Evolutionary conservation across 2,113 vertebrate genomes (phyloP).

Genomic region (Charina bottae): DNA sequence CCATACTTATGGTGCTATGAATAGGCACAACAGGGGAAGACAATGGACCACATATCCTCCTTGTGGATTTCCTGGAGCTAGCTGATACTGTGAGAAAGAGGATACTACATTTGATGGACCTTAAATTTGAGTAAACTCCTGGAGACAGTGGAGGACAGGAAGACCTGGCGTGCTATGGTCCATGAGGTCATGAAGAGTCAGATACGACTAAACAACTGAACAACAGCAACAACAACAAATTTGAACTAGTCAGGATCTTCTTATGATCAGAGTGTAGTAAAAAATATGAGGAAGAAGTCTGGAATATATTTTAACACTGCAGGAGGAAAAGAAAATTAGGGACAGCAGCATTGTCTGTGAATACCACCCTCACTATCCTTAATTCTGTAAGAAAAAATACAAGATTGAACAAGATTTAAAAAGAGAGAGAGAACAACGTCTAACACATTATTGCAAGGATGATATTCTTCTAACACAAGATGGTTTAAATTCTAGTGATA

Average conservation of each 20-base stretch:
- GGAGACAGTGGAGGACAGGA: no score
- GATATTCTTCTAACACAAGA: constrained; percentile 52
- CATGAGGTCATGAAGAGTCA: no score
- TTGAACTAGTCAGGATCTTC: not conserved
- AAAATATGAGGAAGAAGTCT: not conserved
- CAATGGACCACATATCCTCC: not conserved
- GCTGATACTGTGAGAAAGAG: not conserved
- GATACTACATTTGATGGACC: not conserved
- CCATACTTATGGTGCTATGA: no score
- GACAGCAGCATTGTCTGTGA: not conserved
- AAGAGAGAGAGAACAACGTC: constrained; percentile 5
- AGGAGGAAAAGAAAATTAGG: not conserved
- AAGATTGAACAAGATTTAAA: constrained; percentile 17
- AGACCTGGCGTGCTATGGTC: no score
- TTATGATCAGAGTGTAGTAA: not conserved
- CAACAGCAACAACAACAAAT: no score
- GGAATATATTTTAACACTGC: not conserved
- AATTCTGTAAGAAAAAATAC: constrained; percentile 14
- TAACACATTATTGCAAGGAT: constrained; percentile 50
- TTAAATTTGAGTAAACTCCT: no score
- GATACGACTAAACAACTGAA: no score
- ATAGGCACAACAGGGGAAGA: not conserved
- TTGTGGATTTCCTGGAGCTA: not conserved
- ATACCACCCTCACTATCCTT: not conserved
- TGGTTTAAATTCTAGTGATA: constrained; percentile 65